phyloP scores from a whole-genome alignment of 2,113 vertebrate species.

The Gobius niger region DNA sequence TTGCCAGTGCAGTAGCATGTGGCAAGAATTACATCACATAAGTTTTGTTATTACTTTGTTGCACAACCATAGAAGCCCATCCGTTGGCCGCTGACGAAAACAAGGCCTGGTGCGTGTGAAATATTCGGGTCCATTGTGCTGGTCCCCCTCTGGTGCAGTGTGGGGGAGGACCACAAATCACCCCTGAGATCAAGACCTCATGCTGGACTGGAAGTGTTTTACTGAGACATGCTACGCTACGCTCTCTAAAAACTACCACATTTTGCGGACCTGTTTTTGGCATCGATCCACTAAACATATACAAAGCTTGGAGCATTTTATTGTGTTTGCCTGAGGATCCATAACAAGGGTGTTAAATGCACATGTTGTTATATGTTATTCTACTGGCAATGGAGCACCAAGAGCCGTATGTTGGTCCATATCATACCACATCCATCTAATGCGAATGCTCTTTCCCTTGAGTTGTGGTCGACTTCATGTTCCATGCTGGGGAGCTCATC shows the following conservation, averaged over 20 bases:
- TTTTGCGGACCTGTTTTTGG: slow-evolving; percentile 21
- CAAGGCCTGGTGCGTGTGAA: neutral
- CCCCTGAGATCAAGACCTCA: neutral
- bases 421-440: slow-evolving; percentile 18
- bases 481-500: neutral
- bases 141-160: slow-evolving; percentile 1
- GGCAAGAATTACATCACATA: neutral
- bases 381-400: slow-evolving; percentile 35
- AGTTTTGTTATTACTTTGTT: neutral
- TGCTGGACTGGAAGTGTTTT: neutral
- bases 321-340: slow-evolving; percentile 12
- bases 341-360: neutral
- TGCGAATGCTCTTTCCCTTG: neutral
- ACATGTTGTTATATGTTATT: neutral
- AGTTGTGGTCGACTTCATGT: neutral
- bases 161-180: slow-evolving; percentile 9
- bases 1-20: neutral
- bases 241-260: neutral
- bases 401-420: slow-evolving; percentile 32
- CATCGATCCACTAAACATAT: slow-evolving; percentile 22
- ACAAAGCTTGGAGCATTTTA: slow-evolving; percentile 13
- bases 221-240: slow-evolving; percentile 3
- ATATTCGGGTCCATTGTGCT: slow-evolving; percentile 8
- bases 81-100: neutral
- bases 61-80: neutral